These are phyloP conservation scores for Hyles vespertilio DNA, from an alignment of 1,140 invertebrate species.

Conservation along the genomic window DNA sequence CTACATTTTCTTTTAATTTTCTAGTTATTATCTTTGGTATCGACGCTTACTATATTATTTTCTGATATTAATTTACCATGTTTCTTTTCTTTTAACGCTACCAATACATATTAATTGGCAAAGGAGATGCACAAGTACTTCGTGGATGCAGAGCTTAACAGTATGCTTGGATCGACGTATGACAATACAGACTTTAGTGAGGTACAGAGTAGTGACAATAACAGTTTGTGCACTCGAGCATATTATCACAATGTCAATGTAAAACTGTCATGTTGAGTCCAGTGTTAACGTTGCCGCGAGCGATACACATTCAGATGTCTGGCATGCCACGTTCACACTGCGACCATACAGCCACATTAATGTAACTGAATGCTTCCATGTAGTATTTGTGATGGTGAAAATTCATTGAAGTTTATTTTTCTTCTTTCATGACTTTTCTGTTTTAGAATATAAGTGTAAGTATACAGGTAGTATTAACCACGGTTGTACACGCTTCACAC, in stretches of 20 bases:
- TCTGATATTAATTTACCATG: slow-evolving; percentile 34
- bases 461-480: slow-evolving; percentile 15
- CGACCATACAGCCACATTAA: background rate
- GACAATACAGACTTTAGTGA: slow-evolving; percentile 79
- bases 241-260: background rate
- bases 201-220: slow-evolving; percentile 54
- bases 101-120: slow-evolving; percentile 68
- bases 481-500: too few species aligned
- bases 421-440: slow-evolving; percentile 68
- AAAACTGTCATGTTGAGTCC: background rate
- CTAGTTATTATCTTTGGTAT: background rate
- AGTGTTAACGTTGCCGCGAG: too few species aligned
- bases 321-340: too few species aligned
- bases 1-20: background rate
- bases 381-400: slow-evolving; percentile 58
- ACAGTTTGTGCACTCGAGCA: slow-evolving; percentile 1
- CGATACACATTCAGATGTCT: too few species aligned
- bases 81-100: slow-evolving; percentile 64
- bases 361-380: slow-evolving; percentile 48
- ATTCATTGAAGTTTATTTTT: slow-evolving; percentile 46
- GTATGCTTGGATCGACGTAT: slow-evolving; percentile 80
- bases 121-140: slow-evolving; percentile 84
- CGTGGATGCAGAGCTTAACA: slow-evolving; percentile 83
- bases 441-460: slow-evolving; percentile 59
- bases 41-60: slow-evolving; percentile 9